A percentile compares a stretch with the other conserved stretches of the same genome.
These are phyloP conservation scores for Napeogenes inachia DNA, from an alignment of 2,888 invertebrate species.

Conservation along the genomic window DNA sequence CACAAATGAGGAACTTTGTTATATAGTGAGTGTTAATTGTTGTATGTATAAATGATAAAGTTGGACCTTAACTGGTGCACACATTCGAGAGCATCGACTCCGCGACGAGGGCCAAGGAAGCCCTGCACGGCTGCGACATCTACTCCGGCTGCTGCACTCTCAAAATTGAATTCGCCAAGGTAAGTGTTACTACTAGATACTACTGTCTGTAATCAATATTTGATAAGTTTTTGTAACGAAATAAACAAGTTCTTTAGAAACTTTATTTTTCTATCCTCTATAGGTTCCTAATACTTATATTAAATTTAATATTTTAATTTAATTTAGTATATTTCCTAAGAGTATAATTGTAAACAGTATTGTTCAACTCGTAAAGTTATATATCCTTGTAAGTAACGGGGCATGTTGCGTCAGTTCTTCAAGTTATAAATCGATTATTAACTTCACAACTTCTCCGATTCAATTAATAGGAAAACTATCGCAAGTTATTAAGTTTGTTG, in stretches of 20 bases:
- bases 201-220: no score
- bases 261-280: no score
- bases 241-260: no score
- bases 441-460: constrained; percentile 14
- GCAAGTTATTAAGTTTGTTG: neutral
- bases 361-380: no score
- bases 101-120: constrained; percentile 95
- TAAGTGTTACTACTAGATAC: constrained; percentile 65
- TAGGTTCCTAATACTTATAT: no score
- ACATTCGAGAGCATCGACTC: constrained; percentile 93
- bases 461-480: constrained; percentile 15
- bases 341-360: no score
- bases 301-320: no score
- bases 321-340: no score
- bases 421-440: constrained; percentile 16
- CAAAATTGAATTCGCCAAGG: constrained; percentile 99
- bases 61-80: constrained; percentile 26
- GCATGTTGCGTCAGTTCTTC: no score
- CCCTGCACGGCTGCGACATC: constrained; percentile 98
- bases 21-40: neutral
- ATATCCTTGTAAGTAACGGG: no score
- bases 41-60: constrained; percentile 1
- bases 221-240: no score
- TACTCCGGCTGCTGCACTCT: constrained; percentile 99
- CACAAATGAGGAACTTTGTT: no score